Evolutionary conservation across 2,797 vertebrate species (phyloP).

Genomic region (Characodon lateralis): DNA sequence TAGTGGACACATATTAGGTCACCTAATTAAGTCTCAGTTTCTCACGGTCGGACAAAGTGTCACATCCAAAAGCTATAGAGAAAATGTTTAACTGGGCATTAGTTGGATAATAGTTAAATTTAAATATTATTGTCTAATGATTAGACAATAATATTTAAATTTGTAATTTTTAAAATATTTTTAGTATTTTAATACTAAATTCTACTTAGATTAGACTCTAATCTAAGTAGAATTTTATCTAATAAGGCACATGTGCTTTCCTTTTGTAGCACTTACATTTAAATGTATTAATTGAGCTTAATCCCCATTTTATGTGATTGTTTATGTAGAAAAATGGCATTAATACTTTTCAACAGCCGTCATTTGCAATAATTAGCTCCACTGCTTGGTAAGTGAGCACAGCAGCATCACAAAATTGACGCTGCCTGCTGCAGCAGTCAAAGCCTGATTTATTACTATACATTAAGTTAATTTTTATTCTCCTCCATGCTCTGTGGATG

Average conservation of each 20-base stretch:
- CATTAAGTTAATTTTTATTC: conserved; percentile 66
- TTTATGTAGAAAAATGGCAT: conserved; percentile 75
- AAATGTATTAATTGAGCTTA: conserved; percentile 44
- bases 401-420: conserved; percentile 67
- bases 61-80: neutral
- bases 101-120: conserved; percentile 16
- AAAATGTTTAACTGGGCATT: conserved; percentile 1
- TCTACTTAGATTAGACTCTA: no score
- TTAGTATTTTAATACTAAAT: no score
- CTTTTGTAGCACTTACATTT: neutral
- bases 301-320: conserved; percentile 61
- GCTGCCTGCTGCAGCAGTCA: conserved; percentile 31
- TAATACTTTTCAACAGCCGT: conserved; percentile 69
- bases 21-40: neutral
- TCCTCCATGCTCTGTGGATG: conserved; percentile 49
- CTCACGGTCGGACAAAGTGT: neutral
- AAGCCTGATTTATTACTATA: conserved; percentile 59
- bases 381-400: conserved; percentile 56
- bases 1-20: neutral
- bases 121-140: neutral
- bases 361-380: conserved; percentile 75
- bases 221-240: conserved; percentile 25
- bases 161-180: no score
- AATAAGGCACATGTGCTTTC: neutral
- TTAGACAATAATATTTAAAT: neutral